A percentile compares a stretch with the other conserved stretches of the same genome.
These are phyloP conservation scores for Oryzias javanicus DNA, from an alignment of 2,113 vertebrate species.

Conservation along the genomic window DNA sequence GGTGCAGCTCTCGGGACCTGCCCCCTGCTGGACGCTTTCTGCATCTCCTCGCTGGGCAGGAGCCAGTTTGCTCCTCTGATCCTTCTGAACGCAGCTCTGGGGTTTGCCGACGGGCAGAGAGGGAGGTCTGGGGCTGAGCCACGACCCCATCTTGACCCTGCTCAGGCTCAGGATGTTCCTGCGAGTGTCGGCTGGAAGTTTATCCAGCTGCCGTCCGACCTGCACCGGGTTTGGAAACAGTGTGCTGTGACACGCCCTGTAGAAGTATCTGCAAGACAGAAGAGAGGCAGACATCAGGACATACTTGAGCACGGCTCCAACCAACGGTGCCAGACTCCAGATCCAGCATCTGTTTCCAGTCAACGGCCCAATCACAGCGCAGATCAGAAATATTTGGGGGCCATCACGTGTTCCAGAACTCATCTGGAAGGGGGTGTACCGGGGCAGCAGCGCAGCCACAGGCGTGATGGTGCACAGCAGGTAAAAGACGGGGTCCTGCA, in stretches of 20 bases:
- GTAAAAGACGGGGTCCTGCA: constrained; percentile 91
- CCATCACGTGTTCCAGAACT: background rate
- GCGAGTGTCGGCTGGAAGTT: constrained; percentile 63
- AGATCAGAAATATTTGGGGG: constrained; percentile 13
- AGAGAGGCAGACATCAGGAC: constrained; percentile 25
- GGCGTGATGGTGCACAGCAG: constrained; percentile 87
- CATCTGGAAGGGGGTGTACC: constrained; percentile 70
- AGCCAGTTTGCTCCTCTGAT: constrained; percentile 22
- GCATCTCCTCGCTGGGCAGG: constrained; percentile 9
- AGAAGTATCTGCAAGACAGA: constrained; percentile 83
- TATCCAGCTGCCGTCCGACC: constrained; percentile 85
- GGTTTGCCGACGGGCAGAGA: constrained; percentile 58
- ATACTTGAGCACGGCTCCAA: constrained; percentile 4
- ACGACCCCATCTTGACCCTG: constrained; percentile 45
- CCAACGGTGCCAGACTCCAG: constrained; percentile 1
- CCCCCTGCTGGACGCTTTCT: constrained; percentile 5
- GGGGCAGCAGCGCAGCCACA: constrained; percentile 85
- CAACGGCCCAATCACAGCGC: constrained; percentile 5
- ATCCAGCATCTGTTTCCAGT: constrained; percentile 44
- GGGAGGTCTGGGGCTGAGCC: constrained; percentile 35
- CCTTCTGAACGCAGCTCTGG: constrained; percentile 39
- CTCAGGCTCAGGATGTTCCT: constrained; percentile 71
- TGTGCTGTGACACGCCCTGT: constrained; percentile 88
- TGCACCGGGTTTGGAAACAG: constrained; percentile 88
- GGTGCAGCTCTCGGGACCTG: constrained; percentile 47